Evolutionary conservation across 64 coral and sea anemone species (phyloP).

Genomic region (Cladopsammia gracilis): DNA sequence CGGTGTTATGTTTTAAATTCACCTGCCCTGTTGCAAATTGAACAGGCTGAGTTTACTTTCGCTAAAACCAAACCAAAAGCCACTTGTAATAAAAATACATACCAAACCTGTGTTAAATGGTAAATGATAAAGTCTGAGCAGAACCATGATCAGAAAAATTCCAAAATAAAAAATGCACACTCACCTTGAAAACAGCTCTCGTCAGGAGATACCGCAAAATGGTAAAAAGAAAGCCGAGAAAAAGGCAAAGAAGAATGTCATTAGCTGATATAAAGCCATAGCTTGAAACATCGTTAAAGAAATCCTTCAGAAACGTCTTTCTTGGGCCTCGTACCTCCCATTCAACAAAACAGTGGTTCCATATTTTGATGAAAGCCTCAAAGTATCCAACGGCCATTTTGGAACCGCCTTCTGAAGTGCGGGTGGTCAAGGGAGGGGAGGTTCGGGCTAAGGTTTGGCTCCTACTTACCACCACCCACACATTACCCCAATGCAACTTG

Average conservation of each 20-base stretch:
- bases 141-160: no score
- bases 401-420: background rate
- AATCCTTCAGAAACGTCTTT: slow-evolving; percentile 69
- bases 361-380: slow-evolving; percentile 76
- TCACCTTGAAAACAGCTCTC: slow-evolving; percentile 71
- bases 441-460: background rate
- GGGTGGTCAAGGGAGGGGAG: background rate
- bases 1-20: no score
- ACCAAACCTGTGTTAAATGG: no score
- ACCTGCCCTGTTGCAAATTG: no score
- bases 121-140: no score
- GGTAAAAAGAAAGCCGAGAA: slow-evolving; percentile 78
- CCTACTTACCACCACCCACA: no score
- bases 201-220: slow-evolving; percentile 66
- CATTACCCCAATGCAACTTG: no score
- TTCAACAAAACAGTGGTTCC: slow-evolving; percentile 49
- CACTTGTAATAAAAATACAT: no score
- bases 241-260: slow-evolving; percentile 56
- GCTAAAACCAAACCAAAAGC: no score
- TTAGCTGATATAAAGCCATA: slow-evolving; percentile 66
- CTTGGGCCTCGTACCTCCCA: slow-evolving; percentile 72
- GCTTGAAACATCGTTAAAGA: slow-evolving; percentile 64
- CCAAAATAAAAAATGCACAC: background rate
- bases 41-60: no score
- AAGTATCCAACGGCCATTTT: slow-evolving; percentile 85